Base-by-base conservation (phyloP, 2,888 invertebrate genomes). In the Pristionchus mayeri region DNA sequence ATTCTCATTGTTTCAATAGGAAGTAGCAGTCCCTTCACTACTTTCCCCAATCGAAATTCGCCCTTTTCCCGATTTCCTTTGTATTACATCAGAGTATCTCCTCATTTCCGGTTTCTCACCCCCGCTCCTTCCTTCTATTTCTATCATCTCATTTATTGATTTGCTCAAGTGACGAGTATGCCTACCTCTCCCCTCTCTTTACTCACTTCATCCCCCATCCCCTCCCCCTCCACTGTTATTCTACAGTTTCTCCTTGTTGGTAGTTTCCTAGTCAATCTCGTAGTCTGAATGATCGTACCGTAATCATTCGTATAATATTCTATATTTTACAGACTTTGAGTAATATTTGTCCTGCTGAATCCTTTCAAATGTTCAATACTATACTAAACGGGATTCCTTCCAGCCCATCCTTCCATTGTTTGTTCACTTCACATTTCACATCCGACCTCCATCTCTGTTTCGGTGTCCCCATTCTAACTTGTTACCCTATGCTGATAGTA, bases 361-460 rank as follows among this genome's bases (percentile, higher is more conserved):
- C 60, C 63, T 63, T 63, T 63, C 63, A 63, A 63, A 7, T 37
- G 63, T 63, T 63, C 63, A 63, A 63, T 34, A 63, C 34, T 30
- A 63, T 34, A 63, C 7, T 18, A 6, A 6, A 71, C 71, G 71
- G 71, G 71, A 63, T 30, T 71, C n/a, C 24, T 21, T n/a, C n/a
- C n/a, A n/a, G n/a, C 40, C 40, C 37, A 37, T 71, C 24, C 71
- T 44, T 44, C 37, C 71, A 71, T 40, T 44, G 21, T 67, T 40
- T 71, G 40, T 40, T 71, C 71, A 71, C 63, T 63, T 63, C 63
- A 71, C 40, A 71, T 71, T 71, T 71, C 63, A 63, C 7, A 2
- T 24, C 54, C 63, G 34, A 63, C 40, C 67, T 44, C 71, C 24
- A 21, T 44, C 24, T 44, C 40, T 63, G 3, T 44, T 71, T 37